Evolutionary conservation across 2,113 vertebrate genomes (phyloP).

Genomic region (Pygoscelis adeliae): DNA sequence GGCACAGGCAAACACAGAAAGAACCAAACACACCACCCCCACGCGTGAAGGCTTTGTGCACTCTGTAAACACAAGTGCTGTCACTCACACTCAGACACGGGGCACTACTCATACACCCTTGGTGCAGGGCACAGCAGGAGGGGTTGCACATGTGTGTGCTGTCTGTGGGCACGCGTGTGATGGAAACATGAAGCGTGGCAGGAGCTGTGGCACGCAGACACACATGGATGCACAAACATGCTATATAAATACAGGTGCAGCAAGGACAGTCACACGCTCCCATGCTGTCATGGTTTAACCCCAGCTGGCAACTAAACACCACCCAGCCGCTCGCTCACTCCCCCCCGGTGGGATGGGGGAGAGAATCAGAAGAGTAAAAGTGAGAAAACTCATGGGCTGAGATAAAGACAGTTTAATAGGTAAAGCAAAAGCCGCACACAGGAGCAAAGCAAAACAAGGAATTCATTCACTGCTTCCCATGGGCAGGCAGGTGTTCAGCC

Average conservation of each 20-base stretch:
- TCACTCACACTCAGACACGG: background rate
- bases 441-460: too few species aligned
- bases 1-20: background rate
- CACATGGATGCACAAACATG: background rate
- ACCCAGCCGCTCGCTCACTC: too few species aligned
- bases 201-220: background rate
- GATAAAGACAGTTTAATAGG: too few species aligned
- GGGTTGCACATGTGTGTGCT: rapidly evolving
- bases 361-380: too few species aligned
- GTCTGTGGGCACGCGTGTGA: rapidly evolving
- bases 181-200: rapidly evolving
- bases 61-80: background rate
- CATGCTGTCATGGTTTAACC: too few species aligned
- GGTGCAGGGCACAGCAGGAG: background rate
- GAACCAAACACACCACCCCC: background rate
- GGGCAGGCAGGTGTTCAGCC: too few species aligned
- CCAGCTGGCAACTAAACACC: too few species aligned
- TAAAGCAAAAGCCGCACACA: too few species aligned
- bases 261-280: background rate
- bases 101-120: too few species aligned
- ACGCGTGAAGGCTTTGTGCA: rapidly evolving
- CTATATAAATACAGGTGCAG: background rate
- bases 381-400: too few species aligned
- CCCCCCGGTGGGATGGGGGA: too few species aligned
- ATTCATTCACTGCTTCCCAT: too few species aligned